phyloP scores from a whole-genome alignment of 2,797 vertebrate genomes.

The Mycteria americana region DNA sequence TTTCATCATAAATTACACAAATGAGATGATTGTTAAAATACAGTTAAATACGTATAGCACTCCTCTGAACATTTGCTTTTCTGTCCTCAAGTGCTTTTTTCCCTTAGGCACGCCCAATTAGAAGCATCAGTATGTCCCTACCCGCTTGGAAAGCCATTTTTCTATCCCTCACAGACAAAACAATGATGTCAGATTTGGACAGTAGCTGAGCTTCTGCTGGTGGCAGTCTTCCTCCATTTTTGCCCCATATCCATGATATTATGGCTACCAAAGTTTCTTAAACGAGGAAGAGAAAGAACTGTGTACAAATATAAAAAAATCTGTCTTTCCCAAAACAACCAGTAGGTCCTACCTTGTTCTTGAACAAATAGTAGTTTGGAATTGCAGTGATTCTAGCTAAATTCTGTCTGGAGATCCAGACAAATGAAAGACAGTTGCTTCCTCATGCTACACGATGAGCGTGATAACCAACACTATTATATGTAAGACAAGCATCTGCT shows the following conservation, averaged over 20 bases:
- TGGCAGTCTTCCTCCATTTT: neutral
- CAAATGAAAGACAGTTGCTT: neutral
- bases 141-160: neutral
- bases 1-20: neutral
- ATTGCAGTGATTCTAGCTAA: neutral
- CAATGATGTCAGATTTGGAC: neutral
- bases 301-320: neutral
- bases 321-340: neutral
- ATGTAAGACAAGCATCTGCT: neutral
- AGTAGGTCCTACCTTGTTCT: neutral
- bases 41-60: neutral
- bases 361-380: neutral
- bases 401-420: neutral
- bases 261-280: neutral
- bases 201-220: neutral
- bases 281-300: neutral
- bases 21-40: neutral
- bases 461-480: neutral
- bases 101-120: neutral
- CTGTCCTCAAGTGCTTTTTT: neutral
- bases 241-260: neutral
- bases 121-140: neutral
- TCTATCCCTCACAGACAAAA: neutral
- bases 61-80: neutral
- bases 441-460: neutral